These are phyloP conservation scores for Miniopterus natalensis DNA, from an alignment of 2,113 vertebrate genomes.

Conservation along the genomic window DNA sequence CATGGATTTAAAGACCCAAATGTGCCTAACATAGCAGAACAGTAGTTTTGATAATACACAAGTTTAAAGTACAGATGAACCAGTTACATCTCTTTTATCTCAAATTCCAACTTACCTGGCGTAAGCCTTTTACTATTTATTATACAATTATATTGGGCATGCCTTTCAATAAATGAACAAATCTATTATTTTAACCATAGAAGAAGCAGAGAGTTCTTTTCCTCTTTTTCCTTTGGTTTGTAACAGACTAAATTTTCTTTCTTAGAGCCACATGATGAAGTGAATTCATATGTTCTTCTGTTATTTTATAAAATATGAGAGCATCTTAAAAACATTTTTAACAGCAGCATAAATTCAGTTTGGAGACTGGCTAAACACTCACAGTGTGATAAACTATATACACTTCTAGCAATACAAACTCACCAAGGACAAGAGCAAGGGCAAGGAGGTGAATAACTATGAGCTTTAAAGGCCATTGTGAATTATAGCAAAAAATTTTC, in stretches of 20 bases:
- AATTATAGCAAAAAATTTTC: neutral
- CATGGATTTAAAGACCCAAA: constrained; percentile 15
- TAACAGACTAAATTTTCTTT: constrained; percentile 38
- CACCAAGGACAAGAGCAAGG: constrained; percentile 51
- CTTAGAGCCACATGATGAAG: neutral
- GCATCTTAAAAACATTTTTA: constrained; percentile 53
- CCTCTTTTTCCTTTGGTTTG: neutral
- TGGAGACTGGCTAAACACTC: constrained; percentile 42
- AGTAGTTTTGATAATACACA: neutral
- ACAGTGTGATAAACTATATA: constrained; percentile 17
- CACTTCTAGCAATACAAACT: constrained; percentile 5
- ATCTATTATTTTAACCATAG: neutral
- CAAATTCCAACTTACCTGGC: constrained; percentile 23
- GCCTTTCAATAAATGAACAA: neutral
- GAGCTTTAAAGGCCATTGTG: neutral
- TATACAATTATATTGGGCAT: neutral
- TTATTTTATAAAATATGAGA: constrained; percentile 60
- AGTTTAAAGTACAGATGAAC: neutral
- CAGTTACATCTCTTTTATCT: neutral
- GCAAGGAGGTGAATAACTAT: neutral
- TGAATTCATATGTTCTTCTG: neutral
- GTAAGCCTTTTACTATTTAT: constrained; percentile 33
- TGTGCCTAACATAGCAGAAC: neutral
- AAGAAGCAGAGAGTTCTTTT: neutral
- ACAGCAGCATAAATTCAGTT: constrained; percentile 43